Conservation (phyloP, 1,140 invertebrate species). For the Euglossa dilemma region DNA sequence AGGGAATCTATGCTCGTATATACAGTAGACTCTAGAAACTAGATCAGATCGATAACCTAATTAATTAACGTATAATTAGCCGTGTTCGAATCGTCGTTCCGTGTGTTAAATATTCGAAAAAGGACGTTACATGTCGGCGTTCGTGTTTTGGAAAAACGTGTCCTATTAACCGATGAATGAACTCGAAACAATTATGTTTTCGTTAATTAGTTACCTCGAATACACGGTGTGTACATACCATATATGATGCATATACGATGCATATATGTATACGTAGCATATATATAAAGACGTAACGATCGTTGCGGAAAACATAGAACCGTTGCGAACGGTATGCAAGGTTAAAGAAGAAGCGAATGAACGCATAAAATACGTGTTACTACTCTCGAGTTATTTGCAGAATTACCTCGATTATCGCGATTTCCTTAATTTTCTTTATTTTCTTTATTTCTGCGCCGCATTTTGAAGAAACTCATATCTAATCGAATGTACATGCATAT, state of each 20-base stretch:
- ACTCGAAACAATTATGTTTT: background rate
- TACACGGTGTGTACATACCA: background rate
- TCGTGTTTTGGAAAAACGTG: no score
- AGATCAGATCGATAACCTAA: conserved; percentile 47
- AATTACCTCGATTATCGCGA: background rate
- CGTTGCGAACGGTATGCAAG: no score
- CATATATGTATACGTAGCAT: no score
- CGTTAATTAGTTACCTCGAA: background rate
- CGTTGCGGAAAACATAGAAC: no score
- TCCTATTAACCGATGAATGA: no score
- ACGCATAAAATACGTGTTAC: no score
- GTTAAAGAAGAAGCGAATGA: no score
- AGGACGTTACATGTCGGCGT: background rate
- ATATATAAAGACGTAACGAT: no score
- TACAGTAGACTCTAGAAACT: background rate
- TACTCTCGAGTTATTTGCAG: background rate
- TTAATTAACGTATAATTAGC: conserved; percentile 46
- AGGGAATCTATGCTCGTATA: no score
- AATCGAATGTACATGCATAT: background rate
- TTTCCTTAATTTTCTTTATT: background rate
- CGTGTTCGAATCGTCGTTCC: background rate
- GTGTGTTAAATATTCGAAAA: background rate
- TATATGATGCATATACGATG: background rate
- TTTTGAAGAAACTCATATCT: conserved; percentile 5
- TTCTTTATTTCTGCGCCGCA: background rate